A percentile compares a stretch with the other conserved stretches of the same genome.
These are phyloP conservation scores for Drosophila mimetica DNA, from an alignment of 2,888 invertebrate species.

Conservation along the genomic window DNA sequence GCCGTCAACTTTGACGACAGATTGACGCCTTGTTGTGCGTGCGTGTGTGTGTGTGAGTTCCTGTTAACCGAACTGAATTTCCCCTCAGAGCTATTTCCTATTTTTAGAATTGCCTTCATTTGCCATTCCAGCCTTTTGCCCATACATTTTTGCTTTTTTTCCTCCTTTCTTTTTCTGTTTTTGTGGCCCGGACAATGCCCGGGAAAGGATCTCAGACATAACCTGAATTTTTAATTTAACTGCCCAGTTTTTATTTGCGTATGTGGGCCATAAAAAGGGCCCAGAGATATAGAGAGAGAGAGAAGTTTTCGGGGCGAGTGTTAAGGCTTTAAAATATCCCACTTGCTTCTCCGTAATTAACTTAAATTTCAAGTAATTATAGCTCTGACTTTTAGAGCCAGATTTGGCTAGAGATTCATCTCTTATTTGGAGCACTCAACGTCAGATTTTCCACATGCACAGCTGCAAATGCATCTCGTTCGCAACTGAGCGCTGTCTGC, in stretches of 20 bases:
- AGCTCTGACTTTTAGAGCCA: not conserved
- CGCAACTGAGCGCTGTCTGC: conserved; percentile 48
- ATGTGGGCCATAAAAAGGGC: conserved; percentile 55
- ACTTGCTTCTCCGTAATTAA: conserved; percentile 50
- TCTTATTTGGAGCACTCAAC: conserved; percentile 5
- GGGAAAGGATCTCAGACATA: conserved; percentile 23
- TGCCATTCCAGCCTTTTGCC: conserved; percentile 30
- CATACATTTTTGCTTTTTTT: conserved; percentile 6
- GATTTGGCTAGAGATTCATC: not conserved
- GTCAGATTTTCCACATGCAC: conserved; percentile 46
- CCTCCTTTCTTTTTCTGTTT: not conserved
- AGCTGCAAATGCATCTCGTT: conserved; percentile 6
- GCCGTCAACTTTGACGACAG: conserved; percentile 23
- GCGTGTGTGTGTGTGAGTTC: not conserved
- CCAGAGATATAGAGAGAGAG: not conserved
- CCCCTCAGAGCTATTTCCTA: conserved; percentile 34
- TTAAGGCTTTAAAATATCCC: conserved; percentile 23
- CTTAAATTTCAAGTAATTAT: conserved; percentile 47
- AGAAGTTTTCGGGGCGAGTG: not conserved
- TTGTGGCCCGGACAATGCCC: conserved; percentile 15
- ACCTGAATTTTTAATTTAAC: conserved; percentile 61
- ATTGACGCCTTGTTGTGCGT: conserved; percentile 24
- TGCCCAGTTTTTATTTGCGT: conserved; percentile 66
- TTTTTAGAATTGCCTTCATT: conserved; percentile 44
- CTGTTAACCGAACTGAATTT: conserved; percentile 15